Evolutionary conservation across 2,888 invertebrate genomes (phyloP).

Genomic region (Cephalotes varians): DNA sequence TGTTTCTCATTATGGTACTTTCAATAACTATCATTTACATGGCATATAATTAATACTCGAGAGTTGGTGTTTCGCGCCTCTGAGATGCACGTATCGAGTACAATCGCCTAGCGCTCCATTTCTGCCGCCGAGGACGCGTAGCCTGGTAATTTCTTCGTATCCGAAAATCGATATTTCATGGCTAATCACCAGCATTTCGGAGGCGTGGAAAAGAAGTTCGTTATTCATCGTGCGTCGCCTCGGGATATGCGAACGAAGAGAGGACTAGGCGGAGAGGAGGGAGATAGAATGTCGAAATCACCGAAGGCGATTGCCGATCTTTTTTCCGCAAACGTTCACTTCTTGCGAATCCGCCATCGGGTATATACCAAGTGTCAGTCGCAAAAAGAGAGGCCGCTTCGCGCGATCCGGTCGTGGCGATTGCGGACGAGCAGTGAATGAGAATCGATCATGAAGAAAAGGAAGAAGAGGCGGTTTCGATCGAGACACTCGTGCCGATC

Average conservation of each 20-base stretch:
- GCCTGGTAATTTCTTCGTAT: constrained; percentile 82
- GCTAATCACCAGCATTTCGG: constrained; percentile 86
- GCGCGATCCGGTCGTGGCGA: not conserved
- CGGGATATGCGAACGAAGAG: constrained; percentile 72
- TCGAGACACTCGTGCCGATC: not conserved
- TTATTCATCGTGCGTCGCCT: constrained; percentile 85
- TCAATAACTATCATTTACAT: constrained; percentile 42
- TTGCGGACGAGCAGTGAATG: not conserved
- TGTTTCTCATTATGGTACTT: constrained; percentile 43
- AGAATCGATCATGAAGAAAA: not conserved
- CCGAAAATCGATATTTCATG: constrained; percentile 86
- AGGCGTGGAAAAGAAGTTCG: constrained; percentile 85
- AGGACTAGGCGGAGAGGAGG: not conserved
- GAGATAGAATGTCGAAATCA: constrained; percentile 59
- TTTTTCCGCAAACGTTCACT: constrained; percentile 49
- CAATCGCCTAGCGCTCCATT: constrained; percentile 65
- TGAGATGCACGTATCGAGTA: constrained; percentile 21
- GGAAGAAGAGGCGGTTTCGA: not conserved
- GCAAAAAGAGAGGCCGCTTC: not conserved
- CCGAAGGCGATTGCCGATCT: constrained; percentile 44
- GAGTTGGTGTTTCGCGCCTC: constrained; percentile 22
- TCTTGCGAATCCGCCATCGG: constrained; percentile 23
- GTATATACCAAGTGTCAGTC: constrained; percentile 6
- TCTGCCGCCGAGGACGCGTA: constrained; percentile 67
- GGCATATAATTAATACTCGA: constrained; percentile 46